Base-by-base conservation (phyloP, 2,888 invertebrate species). In the Clitarchus hookeri region DNA sequence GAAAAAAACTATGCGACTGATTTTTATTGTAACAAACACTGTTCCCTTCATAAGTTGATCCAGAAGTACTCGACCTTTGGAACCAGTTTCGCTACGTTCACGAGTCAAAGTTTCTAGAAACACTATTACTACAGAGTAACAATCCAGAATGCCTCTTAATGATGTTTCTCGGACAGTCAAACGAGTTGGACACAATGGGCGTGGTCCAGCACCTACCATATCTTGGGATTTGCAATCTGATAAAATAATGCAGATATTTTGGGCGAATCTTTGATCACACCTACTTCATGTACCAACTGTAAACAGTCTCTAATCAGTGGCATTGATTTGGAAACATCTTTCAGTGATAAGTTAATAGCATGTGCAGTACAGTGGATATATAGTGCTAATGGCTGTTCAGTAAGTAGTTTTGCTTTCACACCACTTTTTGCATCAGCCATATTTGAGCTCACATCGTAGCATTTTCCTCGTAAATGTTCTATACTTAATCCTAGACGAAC, bases 151-250 rank as follows among this genome's bases (percentile, higher is more conserved):
- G 19, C 4, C 78, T 25, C 11, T 11, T 6, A 78, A 78, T 78
- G 78, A 78, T 23, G 78, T 2, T 78, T 78, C 4, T 78, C 78
- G 4, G 11, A 26, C 78, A 78, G 78, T 78, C 78, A 12, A 79
- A 79, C n/a, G 25, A n/a, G 23, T 79, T 79, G 79, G 79, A 79
- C 79, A 79, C 25, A 79, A 79, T 79, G 79, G 79, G 23, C 79
- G n/a, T 79, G 79, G 79, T 79, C 79, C 79, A n/a, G n/a, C 23
- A 79, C 79, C 27, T 19, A 27, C 27, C 79, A 79, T 12, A 25
- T 79, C n/a, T n/a, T 79, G 4, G 27, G 23, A n/a, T 79, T n/a
- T n/a, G n/a, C n/a, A n/a, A n/a, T n/a, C n/a, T 79, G 79, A 27
- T 12, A 0, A 79, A 79, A 79, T 13, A n/a, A 12, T 79, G 27